phyloP scores from a whole-genome alignment of 2,888 invertebrate species.

The Arrhopalites spinosus region DNA sequence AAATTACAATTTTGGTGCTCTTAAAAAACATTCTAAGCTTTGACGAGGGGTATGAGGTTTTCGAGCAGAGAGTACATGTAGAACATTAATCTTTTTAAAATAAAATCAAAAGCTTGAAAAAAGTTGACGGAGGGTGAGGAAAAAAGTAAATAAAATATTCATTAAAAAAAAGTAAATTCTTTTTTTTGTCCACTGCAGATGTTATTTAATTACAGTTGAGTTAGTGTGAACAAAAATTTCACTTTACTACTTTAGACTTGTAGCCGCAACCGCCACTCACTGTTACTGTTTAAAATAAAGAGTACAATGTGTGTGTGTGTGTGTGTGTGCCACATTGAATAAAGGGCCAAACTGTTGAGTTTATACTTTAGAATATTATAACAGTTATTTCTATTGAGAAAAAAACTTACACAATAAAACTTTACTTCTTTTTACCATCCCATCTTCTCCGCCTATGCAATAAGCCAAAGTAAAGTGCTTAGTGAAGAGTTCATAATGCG shows the following conservation, averaged over 20 bases:
- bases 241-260: background rate
- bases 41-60: too few species aligned
- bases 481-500: conserved; percentile 34
- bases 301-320: conserved; percentile 5
- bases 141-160: conserved; percentile 30
- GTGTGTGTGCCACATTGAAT: background rate
- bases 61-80: too few species aligned
- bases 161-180: conserved; percentile 10
- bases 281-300: background rate
- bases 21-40: too few species aligned
- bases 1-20: too few species aligned
- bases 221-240: conserved; percentile 21
- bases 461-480: conserved; percentile 13
- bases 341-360: background rate
- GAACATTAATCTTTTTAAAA: conserved; percentile 12
- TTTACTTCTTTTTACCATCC: background rate
- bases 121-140: conserved; percentile 21
- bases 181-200: conserved; percentile 14
- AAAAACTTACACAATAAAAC: too few species aligned
- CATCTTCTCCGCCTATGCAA: background rate
- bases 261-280: background rate
- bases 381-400: background rate
- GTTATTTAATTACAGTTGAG: conserved; percentile 30
- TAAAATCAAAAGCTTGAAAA: conserved; percentile 5
- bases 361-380: background rate